Conservation (phyloP, 2,888 invertebrate species). For the Volucella inanis region DNA sequence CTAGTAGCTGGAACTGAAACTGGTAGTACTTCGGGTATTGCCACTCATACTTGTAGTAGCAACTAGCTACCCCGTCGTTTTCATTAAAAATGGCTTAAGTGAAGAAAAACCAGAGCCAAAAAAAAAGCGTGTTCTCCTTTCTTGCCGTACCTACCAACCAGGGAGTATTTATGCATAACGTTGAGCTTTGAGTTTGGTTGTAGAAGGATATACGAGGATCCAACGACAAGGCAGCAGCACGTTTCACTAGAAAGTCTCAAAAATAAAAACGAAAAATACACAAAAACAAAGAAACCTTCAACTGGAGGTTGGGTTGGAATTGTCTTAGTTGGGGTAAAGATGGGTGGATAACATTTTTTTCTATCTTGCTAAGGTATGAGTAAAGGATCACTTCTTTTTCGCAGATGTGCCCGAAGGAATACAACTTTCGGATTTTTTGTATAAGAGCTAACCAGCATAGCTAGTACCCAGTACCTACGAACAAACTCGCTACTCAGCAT, state of each 20-base stretch:
- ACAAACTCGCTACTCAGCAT: slow-evolving; percentile 51
- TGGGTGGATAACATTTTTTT: slow-evolving; percentile 48
- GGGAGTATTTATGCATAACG: slow-evolving; percentile 69
- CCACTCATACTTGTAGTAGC: slow-evolving; percentile 19
- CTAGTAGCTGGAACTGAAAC: too few relatives aligned
- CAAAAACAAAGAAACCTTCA: slow-evolving; percentile 20
- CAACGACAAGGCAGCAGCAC: slow-evolving; percentile 65
- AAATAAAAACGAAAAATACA: slow-evolving; percentile 8
- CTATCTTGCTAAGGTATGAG: slow-evolving; percentile 47
- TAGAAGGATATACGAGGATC: slow-evolving; percentile 70
- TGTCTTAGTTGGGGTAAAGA: not conserved
- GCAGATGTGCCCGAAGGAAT: slow-evolving; percentile 74
- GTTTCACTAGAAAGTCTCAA: slow-evolving; percentile 54
- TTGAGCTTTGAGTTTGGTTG: slow-evolving; percentile 65
- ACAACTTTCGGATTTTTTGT: slow-evolving; percentile 73
- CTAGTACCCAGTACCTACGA: slow-evolving; percentile 8
- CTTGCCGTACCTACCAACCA: slow-evolving; percentile 23
- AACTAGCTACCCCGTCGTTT: slow-evolving; percentile 67
- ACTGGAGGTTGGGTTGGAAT: too few relatives aligned
- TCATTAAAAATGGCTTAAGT: slow-evolving; percentile 72
- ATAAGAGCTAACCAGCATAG: slow-evolving; percentile 41
- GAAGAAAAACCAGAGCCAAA: slow-evolving; percentile 29
- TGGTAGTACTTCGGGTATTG: too few relatives aligned
- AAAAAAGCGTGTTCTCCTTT: slow-evolving; percentile 2
- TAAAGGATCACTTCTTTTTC: slow-evolving; percentile 68